Evolutionary conservation across 2,113 vertebrate genomes (phyloP), one percentile per base, ranked within the genome.

Genomic region (Sapajus apella): DNA sequence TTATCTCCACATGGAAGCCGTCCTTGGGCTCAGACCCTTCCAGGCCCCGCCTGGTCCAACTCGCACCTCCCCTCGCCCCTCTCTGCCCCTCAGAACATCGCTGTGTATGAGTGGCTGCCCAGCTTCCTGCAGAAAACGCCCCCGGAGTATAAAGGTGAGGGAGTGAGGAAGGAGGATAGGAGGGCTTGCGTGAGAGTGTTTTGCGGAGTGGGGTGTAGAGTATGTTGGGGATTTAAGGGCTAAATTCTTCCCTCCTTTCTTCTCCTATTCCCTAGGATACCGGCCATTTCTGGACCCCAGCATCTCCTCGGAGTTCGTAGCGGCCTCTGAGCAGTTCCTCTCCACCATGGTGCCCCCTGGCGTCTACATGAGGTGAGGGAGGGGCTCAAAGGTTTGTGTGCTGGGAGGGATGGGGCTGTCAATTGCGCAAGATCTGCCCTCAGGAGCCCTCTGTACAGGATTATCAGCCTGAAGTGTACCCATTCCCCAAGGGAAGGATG

Each of bases 51-150:
- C n/a, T 18, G 35, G 8, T 40, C 6, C 61, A 56, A 68, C 50
- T 4, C 3, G 25, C 0, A 2, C 12, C 56, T 43, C 45, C 9
- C 20, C 30, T 64, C 16, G 27, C n/a, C 32, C 32, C 8, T 77
- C 18, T 70, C 40, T 87, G 76, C 58, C 55, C 40, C 70, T 90
- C 92, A 97, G 99, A 99, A 97, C 85, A 99, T 99, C 2, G 98
- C 98, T 25, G 82, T 99, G 68, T 99, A 99, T 0, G 99, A 99
- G 96, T 99, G 99, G 99, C 98, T 99, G 94, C 99, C 99, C 0
- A 68, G 75, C 96, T 97, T 99, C 97, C 99, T 97, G 97, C 94
- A 94, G 95, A 97, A 50, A 84, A 52, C 5, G 0, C 87, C 98
- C 70, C 97, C 99, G 0, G 14, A 84, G 2, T 99, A 99, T 68